Evolutionary conservation across 2,888 invertebrate genomes (phyloP).

Genomic region (Oxyscelio sp.): DNA sequence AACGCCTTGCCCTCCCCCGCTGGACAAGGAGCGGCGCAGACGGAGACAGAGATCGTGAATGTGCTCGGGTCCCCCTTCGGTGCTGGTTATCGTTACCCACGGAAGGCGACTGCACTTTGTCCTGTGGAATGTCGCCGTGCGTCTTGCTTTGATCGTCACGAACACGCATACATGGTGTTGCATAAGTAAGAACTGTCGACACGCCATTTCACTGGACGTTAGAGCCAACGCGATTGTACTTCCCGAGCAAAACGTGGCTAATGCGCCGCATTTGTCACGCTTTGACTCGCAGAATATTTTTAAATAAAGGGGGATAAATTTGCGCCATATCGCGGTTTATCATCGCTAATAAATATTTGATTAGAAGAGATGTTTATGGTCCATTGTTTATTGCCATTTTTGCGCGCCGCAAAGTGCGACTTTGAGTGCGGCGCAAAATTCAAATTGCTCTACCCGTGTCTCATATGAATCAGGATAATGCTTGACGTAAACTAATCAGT

Average conservation of each 20-base stretch:
- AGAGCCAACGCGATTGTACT: constrained; percentile 35
- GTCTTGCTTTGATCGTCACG: constrained; percentile 74
- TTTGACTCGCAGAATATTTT: constrained; percentile 46
- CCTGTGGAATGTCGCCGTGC: constrained; percentile 70
- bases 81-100: constrained; percentile 67
- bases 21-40: constrained; percentile 20
- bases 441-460: constrained; percentile 4
- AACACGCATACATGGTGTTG: constrained; percentile 72
- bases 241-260: constrained; percentile 27
- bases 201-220: constrained; percentile 46
- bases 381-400: constrained; percentile 31
- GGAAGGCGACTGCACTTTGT: constrained; percentile 75
- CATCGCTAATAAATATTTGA: constrained; percentile 64
- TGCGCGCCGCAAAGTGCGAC: not conserved
- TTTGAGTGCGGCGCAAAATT: not conserved
- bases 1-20: constrained; percentile 54
- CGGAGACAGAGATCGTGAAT: constrained; percentile 62
- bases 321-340: constrained; percentile 35
- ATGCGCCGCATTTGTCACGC: constrained; percentile 55
- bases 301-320: constrained; percentile 14
- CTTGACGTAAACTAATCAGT: too few species aligned
- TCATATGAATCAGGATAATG: too few species aligned
- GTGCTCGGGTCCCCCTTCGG: constrained; percentile 71
- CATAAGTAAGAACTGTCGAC: constrained; percentile 69
- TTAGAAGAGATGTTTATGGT: constrained; percentile 45